phyloP scores from a whole-genome alignment of 2,113 vertebrate species.

The Rhabdornis inornatus region DNA sequence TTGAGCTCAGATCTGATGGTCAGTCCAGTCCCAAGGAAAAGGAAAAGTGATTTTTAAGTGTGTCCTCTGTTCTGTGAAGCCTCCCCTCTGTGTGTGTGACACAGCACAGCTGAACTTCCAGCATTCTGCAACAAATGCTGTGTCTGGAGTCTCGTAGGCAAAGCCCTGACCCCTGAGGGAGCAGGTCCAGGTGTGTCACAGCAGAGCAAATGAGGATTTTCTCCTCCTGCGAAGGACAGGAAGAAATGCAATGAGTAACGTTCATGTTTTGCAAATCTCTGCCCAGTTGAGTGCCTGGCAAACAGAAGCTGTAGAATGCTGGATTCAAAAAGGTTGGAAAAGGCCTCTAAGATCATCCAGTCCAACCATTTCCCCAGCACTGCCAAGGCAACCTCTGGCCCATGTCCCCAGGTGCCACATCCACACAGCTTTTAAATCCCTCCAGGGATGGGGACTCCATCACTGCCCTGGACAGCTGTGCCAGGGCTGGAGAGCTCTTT shows the following conservation, averaged over 20 bases:
- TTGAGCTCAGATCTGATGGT: background rate
- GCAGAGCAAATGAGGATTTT: background rate
- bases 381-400: background rate
- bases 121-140: background rate
- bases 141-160: background rate
- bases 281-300: background rate
- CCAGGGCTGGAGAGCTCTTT: background rate
- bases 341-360: background rate
- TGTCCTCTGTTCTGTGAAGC: background rate
- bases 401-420: background rate
- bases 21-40: background rate
- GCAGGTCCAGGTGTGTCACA: background rate
- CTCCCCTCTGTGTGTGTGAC: background rate
- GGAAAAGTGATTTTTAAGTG: background rate
- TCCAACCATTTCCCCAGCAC: background rate
- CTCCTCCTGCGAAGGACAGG: background rate
- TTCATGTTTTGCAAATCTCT: background rate
- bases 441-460: rapidly evolving
- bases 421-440: rapidly evolving
- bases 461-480: background rate
- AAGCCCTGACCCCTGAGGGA: background rate
- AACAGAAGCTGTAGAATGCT: background rate
- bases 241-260: background rate
- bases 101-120: rapidly evolving
- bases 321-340: rapidly evolving